phyloP scores from a whole-genome alignment of 2,888 invertebrate species.

The Atherix ibis region DNA sequence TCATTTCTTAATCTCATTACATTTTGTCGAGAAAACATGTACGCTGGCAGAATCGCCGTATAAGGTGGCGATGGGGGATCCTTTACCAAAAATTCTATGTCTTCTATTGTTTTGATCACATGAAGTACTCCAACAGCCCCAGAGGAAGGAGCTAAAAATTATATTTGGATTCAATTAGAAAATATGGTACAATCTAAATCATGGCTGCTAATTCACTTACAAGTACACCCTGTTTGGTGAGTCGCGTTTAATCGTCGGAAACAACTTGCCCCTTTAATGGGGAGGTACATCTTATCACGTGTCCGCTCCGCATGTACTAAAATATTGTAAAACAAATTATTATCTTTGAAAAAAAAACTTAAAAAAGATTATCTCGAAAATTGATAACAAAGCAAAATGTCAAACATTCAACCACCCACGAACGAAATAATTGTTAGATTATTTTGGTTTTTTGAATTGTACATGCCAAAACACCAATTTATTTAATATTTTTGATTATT shows the following conservation, averaged over 20 bases:
- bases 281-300: constrained; percentile 67
- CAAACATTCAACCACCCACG: no score
- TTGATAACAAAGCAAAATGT: no score
- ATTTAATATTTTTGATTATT: no score
- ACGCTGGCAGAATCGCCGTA: constrained; percentile 52
- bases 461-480: no score
- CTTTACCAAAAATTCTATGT: constrained; percentile 55
- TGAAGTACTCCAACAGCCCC: constrained; percentile 80
- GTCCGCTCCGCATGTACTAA: no score
- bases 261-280: constrained; percentile 61
- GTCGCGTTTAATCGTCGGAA: constrained; percentile 86
- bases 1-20: constrained; percentile 38
- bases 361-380: no score
- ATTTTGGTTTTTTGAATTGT: no score
- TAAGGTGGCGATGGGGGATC: constrained; percentile 68
- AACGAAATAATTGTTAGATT: no score
- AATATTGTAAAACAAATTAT: no score
- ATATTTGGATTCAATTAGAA: neutral
- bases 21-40: constrained; percentile 41
- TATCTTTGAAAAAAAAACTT: no score
- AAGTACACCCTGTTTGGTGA: constrained; percentile 87
- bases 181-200: constrained; percentile 3
- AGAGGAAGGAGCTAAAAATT: constrained; percentile 32
- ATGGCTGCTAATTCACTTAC: constrained; percentile 42
- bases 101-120: constrained; percentile 44